Conservation (phyloP, 2,888 invertebrate species). For the Rhimphoctona megacephalus region DNA sequence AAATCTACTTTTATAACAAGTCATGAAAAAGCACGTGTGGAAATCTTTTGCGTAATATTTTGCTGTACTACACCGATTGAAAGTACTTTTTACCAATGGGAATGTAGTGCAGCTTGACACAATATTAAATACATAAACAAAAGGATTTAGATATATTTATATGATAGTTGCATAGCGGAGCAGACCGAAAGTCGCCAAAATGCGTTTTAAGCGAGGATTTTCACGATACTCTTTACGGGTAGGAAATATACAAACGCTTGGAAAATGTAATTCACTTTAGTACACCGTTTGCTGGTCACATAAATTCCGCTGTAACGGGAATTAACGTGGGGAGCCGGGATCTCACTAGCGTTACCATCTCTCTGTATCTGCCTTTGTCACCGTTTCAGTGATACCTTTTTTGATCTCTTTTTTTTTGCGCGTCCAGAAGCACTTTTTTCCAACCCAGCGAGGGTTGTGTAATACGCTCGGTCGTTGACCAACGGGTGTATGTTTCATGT, state of each 20-base stretch:
- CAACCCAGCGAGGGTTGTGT: background rate
- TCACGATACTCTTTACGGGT: constrained; percentile 68
- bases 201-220: constrained; percentile 38
- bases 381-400: constrained; percentile 13
- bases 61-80: background rate
- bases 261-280: constrained; percentile 78
- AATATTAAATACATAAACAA: constrained; percentile 50
- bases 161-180: constrained; percentile 20
- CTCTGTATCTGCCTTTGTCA: constrained; percentile 23
- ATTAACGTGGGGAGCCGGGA: constrained; percentile 72
- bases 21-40: background rate
- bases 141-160: constrained; percentile 38
- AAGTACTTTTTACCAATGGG: background rate
- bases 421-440: constrained; percentile 19
- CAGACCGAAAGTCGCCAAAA: constrained; percentile 55
- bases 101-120: constrained; percentile 8
- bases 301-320: constrained; percentile 80
- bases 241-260: constrained; percentile 67
- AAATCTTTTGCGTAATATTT: background rate
- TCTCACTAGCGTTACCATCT: constrained; percentile 37
- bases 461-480: constrained; percentile 36
- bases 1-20: background rate
- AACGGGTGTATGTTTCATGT: constrained; percentile 34
- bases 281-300: constrained; percentile 68
- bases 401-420: constrained; percentile 35